Evolutionary conservation across 64 coral and sea anemone genomes (phyloP).

Genomic region (Cladopsammia gracilis): DNA sequence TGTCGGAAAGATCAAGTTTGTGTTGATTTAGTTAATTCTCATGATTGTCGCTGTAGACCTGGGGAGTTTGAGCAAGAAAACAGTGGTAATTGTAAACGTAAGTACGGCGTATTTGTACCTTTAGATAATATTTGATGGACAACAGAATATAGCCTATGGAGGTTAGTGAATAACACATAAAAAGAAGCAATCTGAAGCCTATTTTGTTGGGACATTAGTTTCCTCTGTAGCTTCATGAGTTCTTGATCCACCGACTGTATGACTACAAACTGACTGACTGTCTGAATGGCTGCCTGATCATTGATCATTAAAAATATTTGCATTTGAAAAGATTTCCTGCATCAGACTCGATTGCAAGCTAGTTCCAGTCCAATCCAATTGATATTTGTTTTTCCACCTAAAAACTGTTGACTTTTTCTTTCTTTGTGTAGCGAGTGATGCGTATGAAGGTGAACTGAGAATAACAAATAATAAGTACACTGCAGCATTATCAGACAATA

Average conservation of each 20-base stretch:
- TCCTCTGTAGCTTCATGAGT: too few species aligned
- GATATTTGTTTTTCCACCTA: not conserved
- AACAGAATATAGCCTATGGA: too few species aligned
- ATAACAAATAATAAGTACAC: not conserved
- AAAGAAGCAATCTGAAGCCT: too few species aligned
- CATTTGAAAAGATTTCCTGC: too few species aligned
- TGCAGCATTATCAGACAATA: not conserved
- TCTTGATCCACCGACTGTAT: too few species aligned
- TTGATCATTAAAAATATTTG: too few species aligned
- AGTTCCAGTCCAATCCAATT: not conserved
- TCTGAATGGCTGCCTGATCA: too few species aligned
- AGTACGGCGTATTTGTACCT: not conserved
- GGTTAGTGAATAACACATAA: too few species aligned
- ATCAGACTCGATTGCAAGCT: not conserved
- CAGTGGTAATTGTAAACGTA: not conserved
- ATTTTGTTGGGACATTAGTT: too few species aligned
- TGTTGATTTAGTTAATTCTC: not conserved
- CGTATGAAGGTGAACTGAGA: not conserved
- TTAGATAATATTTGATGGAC: too few species aligned
- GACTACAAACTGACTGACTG: too few species aligned
- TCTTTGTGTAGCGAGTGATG: not conserved
- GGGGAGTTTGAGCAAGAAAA: not conserved
- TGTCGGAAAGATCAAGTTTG: constrained; percentile 28
- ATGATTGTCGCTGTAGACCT: not conserved
- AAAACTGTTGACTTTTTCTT: not conserved